Base-by-base conservation (phyloP, 2,797 vertebrate species). In the Neopelma chrysocephalum region DNA sequence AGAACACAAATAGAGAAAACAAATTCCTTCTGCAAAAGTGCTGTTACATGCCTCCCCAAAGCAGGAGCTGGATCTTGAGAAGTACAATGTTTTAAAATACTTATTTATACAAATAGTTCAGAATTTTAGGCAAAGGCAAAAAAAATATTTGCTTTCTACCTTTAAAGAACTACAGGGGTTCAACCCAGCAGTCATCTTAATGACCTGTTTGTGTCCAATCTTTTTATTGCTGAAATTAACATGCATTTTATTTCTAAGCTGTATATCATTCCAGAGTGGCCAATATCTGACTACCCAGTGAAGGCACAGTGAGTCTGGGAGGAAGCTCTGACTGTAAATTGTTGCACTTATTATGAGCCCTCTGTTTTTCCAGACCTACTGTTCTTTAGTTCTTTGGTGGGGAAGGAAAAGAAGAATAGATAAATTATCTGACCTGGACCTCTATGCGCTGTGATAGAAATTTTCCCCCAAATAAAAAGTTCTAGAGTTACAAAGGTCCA, bases 211-310 rank as follows among this genome's bases (percentile, higher is more conserved):
- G 31, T 48, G 65, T 82, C 38, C n/a, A 81, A 85, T 80, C n/a
- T 57, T 93, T 93, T 87, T 91, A 83, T n/a, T 92, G 64, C 64
- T 89, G 79, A 57, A 93, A 82, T 89, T 89, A 68, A 75, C 29
- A 17, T 43, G 42, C 12, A 62, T 90, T 92, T 92, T 54, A 84
- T 71, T 92, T 91, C 68, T 81, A 69, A 89, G 32, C 57, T 83
- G 66, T 27, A 1, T 45, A 79, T 69, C 61, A 43, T 53, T 71
- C 81, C 50, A 82, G 60, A 62, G 76, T 38, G 72, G 70, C 19
- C 73, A 56, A 54, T 69, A 83, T n/a, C 34, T 81, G 65, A 94
- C 83, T 50, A 86, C 11, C 32, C 38, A 80, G 60, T 16, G 53
- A 88, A 90, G 57, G 36, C 1, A 0, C 32, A 82, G 32, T 17